Base-by-base conservation (phyloP, 2,888 invertebrate genomes). In the Vesta saturnalis region DNA sequence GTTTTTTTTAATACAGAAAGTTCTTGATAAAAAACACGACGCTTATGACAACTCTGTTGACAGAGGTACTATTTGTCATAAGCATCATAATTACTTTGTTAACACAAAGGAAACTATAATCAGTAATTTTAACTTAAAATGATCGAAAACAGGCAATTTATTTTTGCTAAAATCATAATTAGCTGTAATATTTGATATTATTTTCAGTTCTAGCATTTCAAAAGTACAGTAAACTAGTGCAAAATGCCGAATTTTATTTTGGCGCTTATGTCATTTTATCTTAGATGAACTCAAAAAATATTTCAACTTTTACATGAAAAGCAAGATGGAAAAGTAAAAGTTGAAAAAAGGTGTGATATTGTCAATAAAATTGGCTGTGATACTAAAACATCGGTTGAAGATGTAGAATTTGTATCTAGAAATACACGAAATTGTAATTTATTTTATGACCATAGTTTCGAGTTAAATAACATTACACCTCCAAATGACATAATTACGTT, bases 1-100 rank as follows among this genome's bases (percentile, higher is more conserved):
- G 43, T 43, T 43, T 43, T 43, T 43, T 43, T 43, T 8, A 43
- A 43, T 43, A 43, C 43, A n/a, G 43, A 43, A 43, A 43, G 43
- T 43, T 43, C 43, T 43, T 43, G 43, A 43, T 43, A 43, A 43
- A 43, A 43, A 43, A 43, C 14, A 43, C 43, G 43, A 43, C 5
- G 43, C 43, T 43, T 43, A 43, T 43, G 43, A 43, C 43, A 43
- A 43, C 43, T 10, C 43, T 43, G 12, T n/a, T 43, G 43, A 43
- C 43, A 43, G 43, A 43, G 43, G 43, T 43, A 43, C 43, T 43
- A 12, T 43, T 43, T 43, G 12, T 43, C 43, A 43, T 43, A 43
- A 43, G 43, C 14, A 43, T 12, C 43, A 43, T 30, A 43, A 43
- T 43, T 43, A 43, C 43, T 43, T 5, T 8, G 23, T 23, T 23